Evolutionary conservation across 2,888 invertebrate genomes (phyloP).

Genomic region (Cenopis cana): DNA sequence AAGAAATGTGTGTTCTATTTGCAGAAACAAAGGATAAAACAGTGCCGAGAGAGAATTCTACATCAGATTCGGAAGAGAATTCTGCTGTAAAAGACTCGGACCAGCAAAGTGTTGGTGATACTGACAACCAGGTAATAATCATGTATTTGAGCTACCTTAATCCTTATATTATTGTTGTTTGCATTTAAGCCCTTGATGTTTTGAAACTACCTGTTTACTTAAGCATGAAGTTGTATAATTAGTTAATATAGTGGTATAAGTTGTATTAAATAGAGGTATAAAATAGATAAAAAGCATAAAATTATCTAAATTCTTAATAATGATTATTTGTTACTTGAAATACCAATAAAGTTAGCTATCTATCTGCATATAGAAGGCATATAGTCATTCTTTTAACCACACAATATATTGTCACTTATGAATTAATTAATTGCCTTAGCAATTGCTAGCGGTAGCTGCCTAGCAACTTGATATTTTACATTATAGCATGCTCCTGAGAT

Average conservation of each 20-base stretch:
- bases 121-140: slow-evolving; percentile 76
- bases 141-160: too few species aligned
- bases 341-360: too few species aligned
- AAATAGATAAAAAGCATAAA: too few species aligned
- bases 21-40: slow-evolving; percentile 77
- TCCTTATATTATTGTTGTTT: not conserved
- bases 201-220: too few species aligned
- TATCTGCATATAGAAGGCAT: too few species aligned
- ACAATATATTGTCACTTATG: slow-evolving; percentile 6
- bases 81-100: slow-evolving; percentile 76
- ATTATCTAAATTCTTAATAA: too few species aligned
- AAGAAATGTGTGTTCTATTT: slow-evolving; percentile 37
- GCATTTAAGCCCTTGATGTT: not conserved
- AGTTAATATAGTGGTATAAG: too few species aligned
- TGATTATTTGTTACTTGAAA: too few species aligned
- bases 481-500: slow-evolving; percentile 1
- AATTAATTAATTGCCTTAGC: slow-evolving; percentile 17
- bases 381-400: not conserved
- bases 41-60: slow-evolving; percentile 86
- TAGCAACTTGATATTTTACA: slow-evolving; percentile 2
- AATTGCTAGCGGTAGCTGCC: slow-evolving; percentile 6
- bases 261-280: too few species aligned
- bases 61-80: slow-evolving; percentile 87
- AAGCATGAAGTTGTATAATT: too few species aligned
- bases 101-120: slow-evolving; percentile 80